A percentile compares a stretch with the other conserved stretches of the same genome.
phyloP scores from a whole-genome alignment of 2,888 invertebrate species.

The Eutolmus rufibarbis region DNA sequence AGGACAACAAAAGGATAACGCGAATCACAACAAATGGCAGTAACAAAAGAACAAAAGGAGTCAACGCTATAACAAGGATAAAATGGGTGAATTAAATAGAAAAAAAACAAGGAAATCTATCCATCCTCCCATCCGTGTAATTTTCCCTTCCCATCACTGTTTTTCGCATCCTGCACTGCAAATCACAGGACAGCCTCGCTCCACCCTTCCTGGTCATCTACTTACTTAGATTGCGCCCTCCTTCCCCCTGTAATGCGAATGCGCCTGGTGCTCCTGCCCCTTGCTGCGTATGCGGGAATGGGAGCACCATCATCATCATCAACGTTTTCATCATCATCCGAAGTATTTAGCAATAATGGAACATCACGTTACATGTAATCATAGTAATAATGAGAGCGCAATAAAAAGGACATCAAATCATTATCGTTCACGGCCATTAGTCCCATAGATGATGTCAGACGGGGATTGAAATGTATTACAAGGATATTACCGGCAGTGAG shows the following conservation, averaged over 20 bases:
- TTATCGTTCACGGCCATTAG: constrained; percentile 33
- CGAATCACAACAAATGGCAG: neutral
- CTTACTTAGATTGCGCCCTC: neutral
- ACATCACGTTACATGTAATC: constrained; percentile 30
- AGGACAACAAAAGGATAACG: constrained; percentile 24
- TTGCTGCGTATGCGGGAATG: neutral
- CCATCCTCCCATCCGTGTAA: neutral
- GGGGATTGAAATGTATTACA: constrained; percentile 8
- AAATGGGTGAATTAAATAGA: neutral
- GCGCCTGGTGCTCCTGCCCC: neutral
- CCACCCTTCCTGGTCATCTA: neutral
- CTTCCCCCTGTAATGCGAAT: neutral
- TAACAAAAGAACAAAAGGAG: constrained; percentile 7
- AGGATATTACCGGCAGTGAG: neutral
- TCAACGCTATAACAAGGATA: neutral
- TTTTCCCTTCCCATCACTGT: neutral
- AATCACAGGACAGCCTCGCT: neutral
- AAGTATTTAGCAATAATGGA: constrained; percentile 33
- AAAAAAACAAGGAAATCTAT: constrained; percentile 1
- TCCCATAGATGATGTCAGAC: neutral
- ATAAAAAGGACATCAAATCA: constrained; percentile 38
- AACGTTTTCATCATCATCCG: neutral
- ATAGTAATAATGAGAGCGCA: constrained; percentile 29
- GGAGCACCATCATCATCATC: neutral
- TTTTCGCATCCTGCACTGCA: neutral